Conservation (phyloP, 37 sponge, comb jelly and placozoan species). For the Diacarnus erythraeanus region DNA sequence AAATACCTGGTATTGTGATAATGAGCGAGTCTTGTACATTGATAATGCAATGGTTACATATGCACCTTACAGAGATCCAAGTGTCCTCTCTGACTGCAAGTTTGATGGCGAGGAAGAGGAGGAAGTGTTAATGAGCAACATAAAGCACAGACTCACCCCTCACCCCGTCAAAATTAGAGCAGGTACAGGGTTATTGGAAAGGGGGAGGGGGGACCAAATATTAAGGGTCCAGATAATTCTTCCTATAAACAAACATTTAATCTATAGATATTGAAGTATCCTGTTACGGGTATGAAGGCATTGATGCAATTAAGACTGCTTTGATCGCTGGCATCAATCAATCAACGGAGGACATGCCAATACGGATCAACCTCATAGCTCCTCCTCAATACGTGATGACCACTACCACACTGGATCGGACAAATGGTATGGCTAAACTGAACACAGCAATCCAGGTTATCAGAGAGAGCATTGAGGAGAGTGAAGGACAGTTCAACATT, state of each 20-base stretch:
- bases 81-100: slow-evolving; percentile 49
- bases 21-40: too few species aligned
- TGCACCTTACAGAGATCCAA: slow-evolving; percentile 41
- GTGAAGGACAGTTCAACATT: slow-evolving; percentile 82
- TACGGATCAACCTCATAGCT: slow-evolving; percentile 95
- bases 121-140: slow-evolving; percentile 74
- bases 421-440: slow-evolving; percentile 88
- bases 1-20: too few species aligned
- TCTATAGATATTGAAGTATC: slow-evolving; percentile 81
- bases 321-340: slow-evolving; percentile 78
- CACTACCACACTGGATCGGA: slow-evolving; percentile 85
- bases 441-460: slow-evolving; percentile 84
- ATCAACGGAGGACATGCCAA: slow-evolving; percentile 86
- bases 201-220: too few species aligned
- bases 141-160: slow-evolving; percentile 89
- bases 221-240: too few species aligned
- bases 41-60: too few species aligned
- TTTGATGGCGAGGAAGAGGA: slow-evolving; percentile 64
- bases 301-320: slow-evolving; percentile 94
- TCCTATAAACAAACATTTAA: too few species aligned
- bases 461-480: slow-evolving; percentile 87
- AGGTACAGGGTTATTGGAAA: too few species aligned
- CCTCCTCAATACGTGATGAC: slow-evolving; percentile 97
- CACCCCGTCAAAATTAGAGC: slow-evolving; percentile 97
- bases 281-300: slow-evolving; percentile 97